phyloP scores from a whole-genome alignment of 1,140 invertebrate genomes.

The Helicoverpa armigera region DNA sequence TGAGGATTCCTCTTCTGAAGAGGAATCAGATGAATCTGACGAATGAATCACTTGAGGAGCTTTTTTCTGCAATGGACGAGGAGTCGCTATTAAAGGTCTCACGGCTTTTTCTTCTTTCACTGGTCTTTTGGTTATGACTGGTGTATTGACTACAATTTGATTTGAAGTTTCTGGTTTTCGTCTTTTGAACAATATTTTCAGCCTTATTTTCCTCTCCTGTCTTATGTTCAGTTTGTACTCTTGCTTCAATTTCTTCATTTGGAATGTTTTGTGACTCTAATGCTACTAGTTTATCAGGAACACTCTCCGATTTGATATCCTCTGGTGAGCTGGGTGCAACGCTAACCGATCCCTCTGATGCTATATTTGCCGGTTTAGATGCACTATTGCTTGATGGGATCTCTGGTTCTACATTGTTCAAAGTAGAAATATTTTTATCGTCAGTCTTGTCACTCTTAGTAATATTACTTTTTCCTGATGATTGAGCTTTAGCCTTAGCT shows the following conservation, averaged over 20 bases:
- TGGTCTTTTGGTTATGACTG: slow-evolving; percentile 61
- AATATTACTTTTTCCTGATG: background rate
- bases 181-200: slow-evolving; percentile 60
- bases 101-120: slow-evolving; percentile 87
- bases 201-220: slow-evolving; percentile 55
- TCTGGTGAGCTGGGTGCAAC: too few relatives aligned
- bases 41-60: slow-evolving; percentile 74
- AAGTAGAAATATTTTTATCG: background rate
- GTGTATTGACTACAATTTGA: slow-evolving; percentile 1
- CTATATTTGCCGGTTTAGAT: background rate
- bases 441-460: slow-evolving; percentile 36
- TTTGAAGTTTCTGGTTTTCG: slow-evolving; percentile 41
- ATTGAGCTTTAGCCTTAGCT: background rate
- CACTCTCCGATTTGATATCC: background rate
- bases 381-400: background rate
- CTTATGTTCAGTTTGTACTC: slow-evolving; percentile 53
- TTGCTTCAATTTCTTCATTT: slow-evolving; percentile 52
- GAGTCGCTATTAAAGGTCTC: slow-evolving; percentile 87
- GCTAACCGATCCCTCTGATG: background rate
- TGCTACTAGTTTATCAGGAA: slow-evolving; percentile 43
- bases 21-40: slow-evolving; percentile 77
- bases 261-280: slow-evolving; percentile 67
- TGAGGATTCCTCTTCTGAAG: slow-evolving; percentile 73
- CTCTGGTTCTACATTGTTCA: background rate
- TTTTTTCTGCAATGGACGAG: slow-evolving; percentile 87